Evolutionary conservation across 2,113 vertebrate species (phyloP).

Genomic region (Rhinichthys klamathensis): DNA sequence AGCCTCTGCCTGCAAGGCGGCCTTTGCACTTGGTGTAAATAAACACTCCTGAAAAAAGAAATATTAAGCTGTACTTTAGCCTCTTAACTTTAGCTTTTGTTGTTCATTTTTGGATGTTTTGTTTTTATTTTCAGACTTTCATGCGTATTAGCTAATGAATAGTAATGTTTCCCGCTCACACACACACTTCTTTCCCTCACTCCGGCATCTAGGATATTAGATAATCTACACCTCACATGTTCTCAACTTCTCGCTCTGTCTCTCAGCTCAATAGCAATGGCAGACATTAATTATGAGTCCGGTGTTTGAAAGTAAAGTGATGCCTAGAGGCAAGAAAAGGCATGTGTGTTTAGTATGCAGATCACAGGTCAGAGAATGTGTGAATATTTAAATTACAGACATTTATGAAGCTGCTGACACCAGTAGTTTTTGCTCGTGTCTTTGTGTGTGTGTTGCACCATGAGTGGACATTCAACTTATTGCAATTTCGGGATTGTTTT

Average conservation of each 20-base stretch:
- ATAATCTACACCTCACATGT: constrained; percentile 34
- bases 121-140: background rate
- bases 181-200: background rate
- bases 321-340: background rate
- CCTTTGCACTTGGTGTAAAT: no score
- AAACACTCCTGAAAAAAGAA: no score
- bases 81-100: background rate
- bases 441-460: constrained; percentile 3
- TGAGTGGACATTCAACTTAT: background rate
- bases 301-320: constrained; percentile 56
- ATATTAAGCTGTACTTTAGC: background rate
- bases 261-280: constrained; percentile 49
- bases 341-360: constrained; percentile 21
- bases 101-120: background rate
- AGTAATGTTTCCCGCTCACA: background rate
- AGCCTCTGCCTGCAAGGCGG: no score
- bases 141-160: background rate
- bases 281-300: constrained; percentile 58
- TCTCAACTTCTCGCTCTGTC: background rate
- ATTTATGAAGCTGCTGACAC: constrained; percentile 11
- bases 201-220: constrained; percentile 32
- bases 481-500: background rate
- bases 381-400: background rate
- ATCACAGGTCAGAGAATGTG: constrained; percentile 9
- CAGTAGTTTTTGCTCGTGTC: background rate